These are phyloP conservation scores for Globodera rostochiensis DNA, from an alignment of 1,140 invertebrate genomes.

Conservation along the genomic window DNA sequence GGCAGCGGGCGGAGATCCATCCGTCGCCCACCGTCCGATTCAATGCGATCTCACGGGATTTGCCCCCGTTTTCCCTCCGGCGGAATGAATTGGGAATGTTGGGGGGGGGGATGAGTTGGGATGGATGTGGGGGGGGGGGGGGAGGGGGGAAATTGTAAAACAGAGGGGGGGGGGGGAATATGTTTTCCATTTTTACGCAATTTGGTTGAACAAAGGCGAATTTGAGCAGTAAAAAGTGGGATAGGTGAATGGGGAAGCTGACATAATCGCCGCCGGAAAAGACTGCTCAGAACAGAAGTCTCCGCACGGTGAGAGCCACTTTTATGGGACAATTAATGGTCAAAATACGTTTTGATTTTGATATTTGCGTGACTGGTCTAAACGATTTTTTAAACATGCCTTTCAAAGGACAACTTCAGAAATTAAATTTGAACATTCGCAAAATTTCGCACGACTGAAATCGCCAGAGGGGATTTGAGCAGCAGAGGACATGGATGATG, in stretches of 20 bases:
- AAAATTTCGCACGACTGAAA: neutral
- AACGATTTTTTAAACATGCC: neutral
- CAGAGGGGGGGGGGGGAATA: no score
- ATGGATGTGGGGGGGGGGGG: no score
- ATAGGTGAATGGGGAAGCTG: no score
- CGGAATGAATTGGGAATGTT: neutral
- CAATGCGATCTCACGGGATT: neutral
- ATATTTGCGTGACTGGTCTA: neutral
- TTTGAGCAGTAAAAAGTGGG: no score
- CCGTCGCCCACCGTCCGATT: neutral
- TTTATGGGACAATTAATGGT: no score
- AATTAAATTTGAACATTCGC: neutral
- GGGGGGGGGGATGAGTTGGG: neutral
- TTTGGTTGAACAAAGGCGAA: no score
- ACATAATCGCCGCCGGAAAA: no score
- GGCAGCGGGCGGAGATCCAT: neutral
- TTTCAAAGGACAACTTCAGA: neutral
- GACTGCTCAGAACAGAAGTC: no score
- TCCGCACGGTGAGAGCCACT: no score
- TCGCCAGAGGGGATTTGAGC: neutral
- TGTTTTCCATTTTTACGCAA: no score
- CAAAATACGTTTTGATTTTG: neutral
- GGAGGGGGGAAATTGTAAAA: no score
- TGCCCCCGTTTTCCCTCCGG: conserved; percentile 7
- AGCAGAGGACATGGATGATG: neutral